Percentiles rank a stretch among this genome's conserved stretches.
Evolutionary conservation across 23 tunicate genomes (phyloP).

Genomic region (Trididemnum nubilum): DNA sequence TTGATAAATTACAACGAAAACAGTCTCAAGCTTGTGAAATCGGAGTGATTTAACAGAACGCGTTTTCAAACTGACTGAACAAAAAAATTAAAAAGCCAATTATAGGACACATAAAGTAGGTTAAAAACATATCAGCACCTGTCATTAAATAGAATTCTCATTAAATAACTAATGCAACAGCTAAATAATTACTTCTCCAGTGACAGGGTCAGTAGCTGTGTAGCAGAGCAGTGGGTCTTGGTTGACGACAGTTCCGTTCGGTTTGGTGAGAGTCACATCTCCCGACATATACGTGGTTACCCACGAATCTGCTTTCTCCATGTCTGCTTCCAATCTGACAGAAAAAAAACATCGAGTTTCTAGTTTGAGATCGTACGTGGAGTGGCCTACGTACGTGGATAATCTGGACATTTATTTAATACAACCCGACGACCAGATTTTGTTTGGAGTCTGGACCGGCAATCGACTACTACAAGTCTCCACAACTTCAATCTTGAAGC

Average conservation of each 20-base stretch:
- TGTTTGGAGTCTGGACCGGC: no score
- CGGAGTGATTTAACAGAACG: not conserved
- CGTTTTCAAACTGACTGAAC: no score
- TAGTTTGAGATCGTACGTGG: no score
- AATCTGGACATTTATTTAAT: no score
- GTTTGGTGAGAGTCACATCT: constrained; percentile 58
- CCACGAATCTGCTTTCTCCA: constrained; percentile 76
- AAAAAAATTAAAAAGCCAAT: not conserved
- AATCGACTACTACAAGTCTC: no score
- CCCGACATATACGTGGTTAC: constrained; percentile 66
- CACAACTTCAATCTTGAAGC: no score
- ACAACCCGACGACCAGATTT: no score
- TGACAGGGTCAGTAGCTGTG: constrained; percentile 86
- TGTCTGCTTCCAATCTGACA: constrained; percentile 67
- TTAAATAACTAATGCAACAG: no score
- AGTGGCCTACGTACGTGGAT: no score
- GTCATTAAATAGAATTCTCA: no score
- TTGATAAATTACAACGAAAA: not conserved
- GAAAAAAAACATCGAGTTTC: not conserved
- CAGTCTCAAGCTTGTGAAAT: not conserved
- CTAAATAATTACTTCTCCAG: constrained; percentile 96
- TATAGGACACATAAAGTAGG: no score
- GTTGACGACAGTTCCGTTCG: constrained; percentile 22
- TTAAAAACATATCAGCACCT: no score
- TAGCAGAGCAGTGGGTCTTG: constrained; percentile 65